phyloP scores from a whole-genome alignment of 2,888 invertebrate genomes.

The Cylindroiulus punctatus region DNA sequence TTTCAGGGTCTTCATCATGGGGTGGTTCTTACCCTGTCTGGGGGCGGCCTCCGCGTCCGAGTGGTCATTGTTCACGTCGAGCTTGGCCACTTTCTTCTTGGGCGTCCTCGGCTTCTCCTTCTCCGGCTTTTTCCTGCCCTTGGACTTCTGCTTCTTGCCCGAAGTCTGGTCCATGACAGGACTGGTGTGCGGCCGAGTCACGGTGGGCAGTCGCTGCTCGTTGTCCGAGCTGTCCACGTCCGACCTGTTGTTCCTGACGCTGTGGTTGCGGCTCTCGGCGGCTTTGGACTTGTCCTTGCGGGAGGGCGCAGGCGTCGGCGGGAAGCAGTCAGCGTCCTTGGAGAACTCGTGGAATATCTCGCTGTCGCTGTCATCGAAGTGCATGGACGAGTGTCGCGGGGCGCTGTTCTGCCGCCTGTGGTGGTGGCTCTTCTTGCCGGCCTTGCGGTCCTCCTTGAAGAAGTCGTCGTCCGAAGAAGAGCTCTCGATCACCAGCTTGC shows the following conservation, averaged over 20 bases:
- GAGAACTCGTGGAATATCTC: slow-evolving; percentile 17
- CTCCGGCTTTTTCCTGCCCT: slow-evolving; percentile 77
- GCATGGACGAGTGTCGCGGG: not conserved
- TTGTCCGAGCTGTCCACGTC: slow-evolving; percentile 57
- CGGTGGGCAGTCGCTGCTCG: slow-evolving; percentile 48
- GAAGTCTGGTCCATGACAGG: slow-evolving; percentile 52
- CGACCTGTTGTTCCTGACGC: slow-evolving; percentile 51
- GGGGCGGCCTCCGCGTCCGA: slow-evolving; percentile 56
- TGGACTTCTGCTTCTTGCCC: slow-evolving; percentile 56
- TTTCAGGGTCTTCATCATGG: slow-evolving; percentile 36
- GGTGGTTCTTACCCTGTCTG: slow-evolving; percentile 49
- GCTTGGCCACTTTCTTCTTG: slow-evolving; percentile 72
- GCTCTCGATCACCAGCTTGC: slow-evolving; percentile 60
- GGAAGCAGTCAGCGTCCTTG: not conserved
- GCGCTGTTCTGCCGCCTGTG: slow-evolving; percentile 34
- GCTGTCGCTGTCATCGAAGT: slow-evolving; percentile 50
- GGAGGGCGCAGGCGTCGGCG: not conserved
- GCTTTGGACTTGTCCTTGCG: slow-evolving; percentile 57
- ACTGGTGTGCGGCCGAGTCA: slow-evolving; percentile 39
- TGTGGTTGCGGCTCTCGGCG: slow-evolving; percentile 55
- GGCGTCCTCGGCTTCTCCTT: slow-evolving; percentile 76
- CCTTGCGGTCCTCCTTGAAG: slow-evolving; percentile 56
- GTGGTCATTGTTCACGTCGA: slow-evolving; percentile 32
- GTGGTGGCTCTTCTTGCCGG: not conserved
- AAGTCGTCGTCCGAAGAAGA: slow-evolving; percentile 60